phyloP scores from a whole-genome alignment of 2,113 vertebrate species.

The Willisornis vidua region DNA sequence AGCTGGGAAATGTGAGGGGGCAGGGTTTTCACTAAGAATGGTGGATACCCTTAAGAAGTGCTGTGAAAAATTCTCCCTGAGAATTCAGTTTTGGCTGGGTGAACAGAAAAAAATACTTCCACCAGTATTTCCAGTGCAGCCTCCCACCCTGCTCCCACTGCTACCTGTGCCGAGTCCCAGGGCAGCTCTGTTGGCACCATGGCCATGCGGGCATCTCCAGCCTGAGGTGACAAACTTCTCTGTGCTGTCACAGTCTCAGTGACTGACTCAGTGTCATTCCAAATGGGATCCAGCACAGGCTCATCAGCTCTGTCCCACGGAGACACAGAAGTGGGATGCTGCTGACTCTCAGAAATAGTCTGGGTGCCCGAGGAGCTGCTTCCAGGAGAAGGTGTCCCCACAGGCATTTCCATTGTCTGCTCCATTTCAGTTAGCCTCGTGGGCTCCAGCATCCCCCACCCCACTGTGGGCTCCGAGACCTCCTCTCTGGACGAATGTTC shows the following conservation, averaged over 20 bases:
- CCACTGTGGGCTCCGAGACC: not conserved
- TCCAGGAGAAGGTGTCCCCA: not conserved
- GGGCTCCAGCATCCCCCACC: constrained; percentile 12
- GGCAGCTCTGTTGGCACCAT: constrained; percentile 62
- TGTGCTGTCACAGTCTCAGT: constrained; percentile 9
- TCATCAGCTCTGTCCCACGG: constrained; percentile 2
- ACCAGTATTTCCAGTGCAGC: not conserved
- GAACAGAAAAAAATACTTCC: not conserved
- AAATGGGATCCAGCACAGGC: not conserved
- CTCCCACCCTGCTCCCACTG: not conserved
- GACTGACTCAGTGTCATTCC: constrained; percentile 11
- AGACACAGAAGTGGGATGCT: not conserved
- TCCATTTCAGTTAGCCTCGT: not conserved
- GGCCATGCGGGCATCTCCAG: constrained; percentile 17
- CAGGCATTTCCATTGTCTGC: not conserved
- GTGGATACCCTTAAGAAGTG: not conserved
- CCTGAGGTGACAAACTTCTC: constrained; percentile 19
- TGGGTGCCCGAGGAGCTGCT: not conserved
- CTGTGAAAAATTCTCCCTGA: not conserved
- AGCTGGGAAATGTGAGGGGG: not conserved
- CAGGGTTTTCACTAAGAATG: not conserved
- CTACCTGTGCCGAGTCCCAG: constrained; percentile 77
- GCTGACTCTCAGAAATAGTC: not conserved
- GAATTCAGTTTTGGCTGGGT: not conserved
- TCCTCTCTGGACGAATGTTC: constrained; percentile 19